These are phyloP conservation scores for Choreutis nemorana DNA, from an alignment of 2,888 invertebrate genomes.

Conservation along the genomic window DNA sequence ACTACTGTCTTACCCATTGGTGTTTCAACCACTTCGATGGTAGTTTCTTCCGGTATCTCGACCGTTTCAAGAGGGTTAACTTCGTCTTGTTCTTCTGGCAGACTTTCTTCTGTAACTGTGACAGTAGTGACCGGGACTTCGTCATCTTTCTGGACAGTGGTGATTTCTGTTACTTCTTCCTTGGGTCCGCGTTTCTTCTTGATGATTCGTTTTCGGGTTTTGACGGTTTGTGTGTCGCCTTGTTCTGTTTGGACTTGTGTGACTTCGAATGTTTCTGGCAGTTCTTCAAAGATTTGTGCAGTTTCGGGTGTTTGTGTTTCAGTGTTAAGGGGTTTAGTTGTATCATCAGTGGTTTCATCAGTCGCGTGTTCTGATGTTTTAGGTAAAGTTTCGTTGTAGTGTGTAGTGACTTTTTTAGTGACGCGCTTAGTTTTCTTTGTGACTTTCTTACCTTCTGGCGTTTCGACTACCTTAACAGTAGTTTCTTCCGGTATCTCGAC, in stretches of 20 bases:
- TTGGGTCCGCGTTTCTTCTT: constrained; percentile 21
- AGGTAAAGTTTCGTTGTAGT: constrained; percentile 25
- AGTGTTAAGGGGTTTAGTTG: constrained; percentile 16
- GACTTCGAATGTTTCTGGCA: constrained; percentile 21
- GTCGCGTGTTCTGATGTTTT: constrained; percentile 10
- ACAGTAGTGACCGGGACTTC: constrained; percentile 14
- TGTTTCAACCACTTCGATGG: constrained; percentile 3
- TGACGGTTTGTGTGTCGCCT: constrained; percentile 15
- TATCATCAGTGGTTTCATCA: constrained; percentile 16
- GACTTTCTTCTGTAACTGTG: constrained; percentile 8
- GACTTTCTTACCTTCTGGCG: constrained; percentile 15
- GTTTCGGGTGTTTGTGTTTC: constrained; percentile 19
- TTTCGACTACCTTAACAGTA: constrained; percentile 5
- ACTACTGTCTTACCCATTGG: constrained; percentile 16
- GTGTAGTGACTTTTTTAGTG: constrained; percentile 18
- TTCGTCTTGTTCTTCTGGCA: constrained; percentile 23
- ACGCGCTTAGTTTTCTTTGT: constrained; percentile 14
- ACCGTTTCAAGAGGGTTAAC: constrained; percentile 13
- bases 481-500: constrained; percentile 7
- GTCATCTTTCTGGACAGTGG: constrained; percentile 23
- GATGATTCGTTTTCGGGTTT: constrained; percentile 18
- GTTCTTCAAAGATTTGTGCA: constrained; percentile 15
- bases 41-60: constrained; percentile 4
- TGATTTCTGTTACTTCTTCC: constrained; percentile 26
- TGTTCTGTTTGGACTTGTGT: constrained; percentile 21